phyloP scores from a whole-genome alignment of 2,113 vertebrate species.

The Heloderma charlesbogerti region DNA sequence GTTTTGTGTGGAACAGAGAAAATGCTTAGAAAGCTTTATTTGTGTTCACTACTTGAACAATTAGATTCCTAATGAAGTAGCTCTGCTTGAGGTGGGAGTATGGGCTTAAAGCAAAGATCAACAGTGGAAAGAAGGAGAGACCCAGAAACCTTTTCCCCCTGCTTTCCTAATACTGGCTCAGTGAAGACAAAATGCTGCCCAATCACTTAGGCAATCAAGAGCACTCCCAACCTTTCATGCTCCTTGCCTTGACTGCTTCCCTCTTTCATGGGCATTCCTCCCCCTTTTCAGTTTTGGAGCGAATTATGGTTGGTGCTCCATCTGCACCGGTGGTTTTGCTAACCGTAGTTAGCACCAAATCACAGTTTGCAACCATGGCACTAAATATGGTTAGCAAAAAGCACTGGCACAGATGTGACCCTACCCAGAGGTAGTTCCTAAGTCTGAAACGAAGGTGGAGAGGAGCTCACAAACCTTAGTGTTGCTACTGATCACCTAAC shows the following conservation, averaged over 20 bases:
- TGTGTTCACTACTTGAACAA: constrained; percentile 65
- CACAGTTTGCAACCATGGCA: not conserved
- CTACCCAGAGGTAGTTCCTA: not conserved
- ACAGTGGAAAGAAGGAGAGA: constrained; percentile 27
- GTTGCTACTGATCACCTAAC: not conserved
- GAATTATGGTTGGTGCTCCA: not conserved
- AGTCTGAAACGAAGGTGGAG: not conserved
- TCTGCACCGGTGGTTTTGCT: not conserved
- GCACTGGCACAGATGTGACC: not conserved
- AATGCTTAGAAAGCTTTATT: constrained; percentile 69
- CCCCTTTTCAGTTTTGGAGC: not conserved
- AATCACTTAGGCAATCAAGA: not conserved
- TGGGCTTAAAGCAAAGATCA: not conserved
- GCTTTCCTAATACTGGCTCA: not conserved
- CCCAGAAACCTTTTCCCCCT: not conserved
- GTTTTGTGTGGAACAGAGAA: constrained; percentile 50
- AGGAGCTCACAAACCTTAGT: no score
- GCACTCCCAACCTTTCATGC: not conserved
- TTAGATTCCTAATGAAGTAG: constrained; percentile 67
- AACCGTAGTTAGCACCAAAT: not conserved
- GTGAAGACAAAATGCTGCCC: not conserved
- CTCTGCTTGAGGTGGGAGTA: constrained; percentile 46
- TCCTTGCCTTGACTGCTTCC: not conserved
- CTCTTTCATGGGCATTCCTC: no score
- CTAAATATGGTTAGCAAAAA: not conserved